Conservation (phyloP, 2,113 vertebrate species). For the Benitochromis conjunctus region DNA sequence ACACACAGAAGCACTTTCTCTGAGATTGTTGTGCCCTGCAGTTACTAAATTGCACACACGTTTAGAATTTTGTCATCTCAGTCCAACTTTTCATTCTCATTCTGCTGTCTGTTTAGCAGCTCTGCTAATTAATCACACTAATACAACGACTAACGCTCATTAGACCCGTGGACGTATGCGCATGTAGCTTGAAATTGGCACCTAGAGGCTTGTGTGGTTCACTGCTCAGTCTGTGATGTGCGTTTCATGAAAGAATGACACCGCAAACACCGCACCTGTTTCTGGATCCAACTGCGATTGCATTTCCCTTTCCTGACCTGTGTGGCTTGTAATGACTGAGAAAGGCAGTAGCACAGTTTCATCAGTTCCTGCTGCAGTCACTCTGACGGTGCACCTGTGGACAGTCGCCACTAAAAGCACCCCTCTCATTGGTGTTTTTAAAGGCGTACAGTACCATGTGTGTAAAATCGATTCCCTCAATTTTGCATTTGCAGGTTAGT, state of each 20-base stretch:
- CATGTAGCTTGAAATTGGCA: not conserved
- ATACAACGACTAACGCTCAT: not conserved
- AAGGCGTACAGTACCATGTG: accelerated
- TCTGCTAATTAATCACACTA: not conserved
- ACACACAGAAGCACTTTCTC: not conserved
- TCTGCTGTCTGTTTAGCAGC: not conserved
- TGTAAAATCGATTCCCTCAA: not conserved
- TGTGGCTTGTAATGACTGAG: not conserved
- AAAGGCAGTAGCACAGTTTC: accelerated
- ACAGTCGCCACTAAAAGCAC: not conserved
- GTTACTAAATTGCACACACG: not conserved
- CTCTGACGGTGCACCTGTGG: not conserved
- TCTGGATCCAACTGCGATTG: not conserved
- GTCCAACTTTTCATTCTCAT: not conserved
- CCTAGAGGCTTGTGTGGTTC: not conserved
- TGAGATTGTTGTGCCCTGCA: not conserved
- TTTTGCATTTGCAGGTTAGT: not conserved
- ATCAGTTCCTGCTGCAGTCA: not conserved
- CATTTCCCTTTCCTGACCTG: not conserved
- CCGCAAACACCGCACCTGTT: not conserved
- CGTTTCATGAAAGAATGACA: not conserved
- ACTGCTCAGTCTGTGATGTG: not conserved
- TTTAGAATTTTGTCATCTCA: not conserved
- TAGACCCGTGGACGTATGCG: not conserved
- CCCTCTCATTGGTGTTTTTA: not conserved